Percentiles rank a stretch among this genome's conserved stretches.
Conservation (phyloP, 2,113 vertebrate genomes). For the Casuarius casuarius region DNA sequence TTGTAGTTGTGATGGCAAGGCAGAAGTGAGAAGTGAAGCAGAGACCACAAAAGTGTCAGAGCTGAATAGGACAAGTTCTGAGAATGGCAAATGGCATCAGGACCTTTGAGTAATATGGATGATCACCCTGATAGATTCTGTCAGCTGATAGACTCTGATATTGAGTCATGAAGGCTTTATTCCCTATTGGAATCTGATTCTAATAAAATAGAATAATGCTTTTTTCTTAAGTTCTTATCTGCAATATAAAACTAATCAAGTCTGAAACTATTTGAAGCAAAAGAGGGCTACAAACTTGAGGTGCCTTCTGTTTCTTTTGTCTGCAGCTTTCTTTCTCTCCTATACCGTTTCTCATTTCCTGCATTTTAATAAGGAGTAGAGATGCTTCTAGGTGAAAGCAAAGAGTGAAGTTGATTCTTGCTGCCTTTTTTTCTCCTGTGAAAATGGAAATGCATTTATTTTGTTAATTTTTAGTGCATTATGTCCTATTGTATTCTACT, state of each 20-base stretch:
- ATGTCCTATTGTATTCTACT: neutral
- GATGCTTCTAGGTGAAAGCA: neutral
- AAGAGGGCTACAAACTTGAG: constrained; percentile 16
- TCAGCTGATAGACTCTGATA: constrained; percentile 63
- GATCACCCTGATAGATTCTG: constrained; percentile 68
- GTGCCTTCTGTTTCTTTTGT: neutral
- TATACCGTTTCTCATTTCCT: constrained; percentile 1
- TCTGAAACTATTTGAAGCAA: constrained; percentile 28
- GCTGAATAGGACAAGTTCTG: constrained; percentile 44
- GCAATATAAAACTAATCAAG: constrained; percentile 56
- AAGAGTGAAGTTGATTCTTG: neutral
- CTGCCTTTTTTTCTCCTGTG: neutral
- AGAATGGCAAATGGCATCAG: constrained; percentile 46
- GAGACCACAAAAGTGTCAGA: constrained; percentile 29
- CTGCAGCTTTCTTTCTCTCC: neutral
- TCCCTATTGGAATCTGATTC: constrained; percentile 61
- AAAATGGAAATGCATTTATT: neutral
- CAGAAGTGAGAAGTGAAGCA: constrained; percentile 57
- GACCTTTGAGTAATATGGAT: constrained; percentile 68
- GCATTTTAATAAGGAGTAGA: neutral
- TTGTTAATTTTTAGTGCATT: neutral
- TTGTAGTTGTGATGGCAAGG: constrained; percentile 62
- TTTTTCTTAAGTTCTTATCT: constrained; percentile 58
- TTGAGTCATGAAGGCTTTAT: constrained; percentile 59
- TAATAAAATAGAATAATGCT: constrained; percentile 69